Evolutionary conservation across 2,888 invertebrate genomes (phyloP), one percentile per base, ranked within the genome.

Genomic region (Polyommatus iphigenia): DNA sequence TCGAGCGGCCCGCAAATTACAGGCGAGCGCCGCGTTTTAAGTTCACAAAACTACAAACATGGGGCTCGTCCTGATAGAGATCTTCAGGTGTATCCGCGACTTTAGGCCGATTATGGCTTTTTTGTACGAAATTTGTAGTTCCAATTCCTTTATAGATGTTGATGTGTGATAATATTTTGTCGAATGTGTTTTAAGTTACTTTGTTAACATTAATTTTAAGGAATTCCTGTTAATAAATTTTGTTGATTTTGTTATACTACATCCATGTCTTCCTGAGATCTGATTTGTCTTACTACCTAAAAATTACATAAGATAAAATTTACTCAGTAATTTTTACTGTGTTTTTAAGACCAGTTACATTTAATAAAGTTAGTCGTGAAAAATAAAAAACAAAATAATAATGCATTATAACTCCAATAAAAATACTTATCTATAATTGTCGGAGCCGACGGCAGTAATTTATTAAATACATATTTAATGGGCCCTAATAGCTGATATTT

Each of bases 381-480:
- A 67, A 62, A 13, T 10, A 62, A 62, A 20, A 20, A 18, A 57
- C 6, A 54, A 7, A 59, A 10, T 24, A 62, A 18, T 67, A 67
- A 67, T 32, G 18, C 67, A 29, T 67, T 67, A 32, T 29, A 2
- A 15, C 67, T 29, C 32, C 15, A 32, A 67, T 67, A 15, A 67
- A 18, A 6, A 67, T 67, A 67, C 67, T 67, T 67, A 73, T 76
- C 80, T 80, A 80, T 79, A 79, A 67, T 29, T 32, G 67, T 67
- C 29, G 10, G 20, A 62, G 59, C 59, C 20, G 59, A 59, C 59
- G 59, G 7, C 59, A 67, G 67, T 67, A 67, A 67, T 67, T 67
- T 67, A 67, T 67, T 67, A 67, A 67, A 67, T 67, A 67, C 67
- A 32, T 67, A 67, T 67, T 32, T 67, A 67, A 67, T 67, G 67